Conservation (phyloP, 2,113 vertebrate species). For the Semicossyphus pulcher region DNA sequence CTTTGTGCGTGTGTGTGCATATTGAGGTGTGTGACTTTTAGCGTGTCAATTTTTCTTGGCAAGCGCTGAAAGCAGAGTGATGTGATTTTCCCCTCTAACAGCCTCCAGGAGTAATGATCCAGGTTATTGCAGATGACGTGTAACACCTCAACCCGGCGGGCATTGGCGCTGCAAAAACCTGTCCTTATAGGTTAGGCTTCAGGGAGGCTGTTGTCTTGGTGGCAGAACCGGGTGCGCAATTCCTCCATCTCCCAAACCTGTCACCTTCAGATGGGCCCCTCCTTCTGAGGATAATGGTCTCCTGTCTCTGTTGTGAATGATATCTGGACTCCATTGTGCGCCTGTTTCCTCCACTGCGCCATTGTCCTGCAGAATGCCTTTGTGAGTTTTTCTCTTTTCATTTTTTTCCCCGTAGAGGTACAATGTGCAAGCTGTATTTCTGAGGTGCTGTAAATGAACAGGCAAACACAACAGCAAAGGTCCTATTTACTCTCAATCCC, state of each 20-base stretch:
- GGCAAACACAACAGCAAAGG: slow-evolving; percentile 63
- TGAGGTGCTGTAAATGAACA: slow-evolving; percentile 68
- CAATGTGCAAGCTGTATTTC: slow-evolving; percentile 52
- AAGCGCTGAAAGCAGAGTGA: slow-evolving; percentile 56
- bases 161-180: slow-evolving; percentile 45
- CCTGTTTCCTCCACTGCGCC: slow-evolving; percentile 39
- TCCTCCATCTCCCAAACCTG: slow-evolving; percentile 50
- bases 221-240: slow-evolving; percentile 48
- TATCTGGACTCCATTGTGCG: slow-evolving; percentile 73
- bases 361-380: slow-evolving; percentile 67
- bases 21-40: slow-evolving; percentile 57
- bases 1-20: slow-evolving; percentile 19
- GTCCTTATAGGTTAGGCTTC: slow-evolving; percentile 59
- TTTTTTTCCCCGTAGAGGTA: slow-evolving; percentile 23
- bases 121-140: slow-evolving; percentile 75
- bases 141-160: slow-evolving; percentile 73
- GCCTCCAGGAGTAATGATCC: slow-evolving; percentile 77
- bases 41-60: slow-evolving; percentile 65
- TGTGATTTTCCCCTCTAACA: slow-evolving; percentile 71
- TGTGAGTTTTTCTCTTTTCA: slow-evolving; percentile 49
- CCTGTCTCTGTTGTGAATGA: slow-evolving; percentile 75
- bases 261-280: slow-evolving; percentile 65
- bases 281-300: slow-evolving; percentile 69
- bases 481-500: slow-evolving; percentile 64
- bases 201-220: slow-evolving; percentile 57